phyloP scores from a whole-genome alignment of 1,140 invertebrate species.

The Pseudobourletiella spinata region DNA sequence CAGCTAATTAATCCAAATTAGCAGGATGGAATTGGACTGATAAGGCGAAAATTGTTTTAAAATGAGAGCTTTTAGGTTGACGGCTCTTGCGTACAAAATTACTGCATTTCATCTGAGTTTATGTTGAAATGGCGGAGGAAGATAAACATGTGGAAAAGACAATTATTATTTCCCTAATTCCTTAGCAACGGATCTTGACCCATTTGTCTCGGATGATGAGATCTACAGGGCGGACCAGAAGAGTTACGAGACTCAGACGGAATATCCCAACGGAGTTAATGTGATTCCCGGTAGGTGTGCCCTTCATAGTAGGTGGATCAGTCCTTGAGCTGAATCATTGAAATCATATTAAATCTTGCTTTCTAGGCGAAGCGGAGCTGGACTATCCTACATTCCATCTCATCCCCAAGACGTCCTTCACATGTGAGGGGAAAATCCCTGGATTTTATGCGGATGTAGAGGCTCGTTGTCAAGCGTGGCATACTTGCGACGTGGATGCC shows the following conservation, averaged over 20 bases:
- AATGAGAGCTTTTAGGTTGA: too few relatives aligned
- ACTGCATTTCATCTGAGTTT: neutral
- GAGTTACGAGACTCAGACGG: conserved; percentile 18
- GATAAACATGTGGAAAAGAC: too few relatives aligned
- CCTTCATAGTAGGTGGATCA: neutral
- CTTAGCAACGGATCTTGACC: too few relatives aligned
- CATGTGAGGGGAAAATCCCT: conserved; percentile 17
- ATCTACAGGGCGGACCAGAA: neutral
- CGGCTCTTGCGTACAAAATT: too few relatives aligned
- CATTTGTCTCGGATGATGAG: neutral
- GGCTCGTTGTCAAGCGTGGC: conserved; percentile 31
- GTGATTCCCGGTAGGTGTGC: conserved; percentile 26
- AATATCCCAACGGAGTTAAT: conserved; percentile 33
- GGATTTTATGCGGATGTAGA: conserved; percentile 34
- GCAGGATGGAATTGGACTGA: too few relatives aligned
- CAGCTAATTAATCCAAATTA: too few relatives aligned
- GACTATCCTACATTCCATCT: conserved; percentile 26
- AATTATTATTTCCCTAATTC: too few relatives aligned
- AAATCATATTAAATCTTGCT: too few relatives aligned
- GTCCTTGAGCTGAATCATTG: too few relatives aligned
- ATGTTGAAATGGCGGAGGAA: neutral
- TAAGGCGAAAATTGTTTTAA: too few relatives aligned
- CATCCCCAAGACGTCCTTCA: conserved; percentile 30
- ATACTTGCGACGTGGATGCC: conserved; percentile 27
- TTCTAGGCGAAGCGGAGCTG: conserved; percentile 21